Evolutionary conservation across 2,888 invertebrate species (phyloP), one percentile per base, ranked within the genome.

Genomic region (Nymphalis urticae): DNA sequence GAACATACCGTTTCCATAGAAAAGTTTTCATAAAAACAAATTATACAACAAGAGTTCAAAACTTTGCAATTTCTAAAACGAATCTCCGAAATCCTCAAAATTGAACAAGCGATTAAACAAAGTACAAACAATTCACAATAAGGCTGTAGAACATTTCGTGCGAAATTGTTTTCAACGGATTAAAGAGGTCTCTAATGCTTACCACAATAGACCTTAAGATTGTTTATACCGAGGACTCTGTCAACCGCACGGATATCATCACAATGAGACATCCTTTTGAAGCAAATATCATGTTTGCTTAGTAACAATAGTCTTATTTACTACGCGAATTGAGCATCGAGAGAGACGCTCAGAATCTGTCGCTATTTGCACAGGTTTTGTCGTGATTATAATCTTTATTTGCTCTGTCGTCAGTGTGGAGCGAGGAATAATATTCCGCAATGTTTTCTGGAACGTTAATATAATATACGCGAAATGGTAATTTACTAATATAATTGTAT

Each of bases 201-300:
- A 76, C 80, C 80, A 87, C 87, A 88, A 87, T 83, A 75, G 82
- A 77, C 79, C 77, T 72, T 76, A 72, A 74, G 79, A 79, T 81
- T 85, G 85, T 87, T 86, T 87, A 83, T 86, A 82, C 77, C 48
- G 64, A 54, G 82, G 54, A 27, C 54, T 80, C 86, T 88, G 89
- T 89, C 89, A 89, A 79, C 81, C 81, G 81, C 89, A 89, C 80
- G 80, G 79, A 79, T 80, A 77, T 79, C 76, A 76, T 74, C 80
- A 89, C 87, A 88, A 90, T 87, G 84, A 82, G 72, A 78, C 54
- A 80, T 78, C 83, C 82, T 79, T 82, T 83, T 82, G 78, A 82
- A 80, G 81, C 85, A 85, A 86, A 89, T 87, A 87, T 82, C 81
- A 81, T 85, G 85, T 89, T 89, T 86, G 80, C 80, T 74, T 62